Evolutionary conservation across 2,888 invertebrate genomes (phyloP), one percentile per base, ranked within the genome.

Genomic region (Masnerella sp.): DNA sequence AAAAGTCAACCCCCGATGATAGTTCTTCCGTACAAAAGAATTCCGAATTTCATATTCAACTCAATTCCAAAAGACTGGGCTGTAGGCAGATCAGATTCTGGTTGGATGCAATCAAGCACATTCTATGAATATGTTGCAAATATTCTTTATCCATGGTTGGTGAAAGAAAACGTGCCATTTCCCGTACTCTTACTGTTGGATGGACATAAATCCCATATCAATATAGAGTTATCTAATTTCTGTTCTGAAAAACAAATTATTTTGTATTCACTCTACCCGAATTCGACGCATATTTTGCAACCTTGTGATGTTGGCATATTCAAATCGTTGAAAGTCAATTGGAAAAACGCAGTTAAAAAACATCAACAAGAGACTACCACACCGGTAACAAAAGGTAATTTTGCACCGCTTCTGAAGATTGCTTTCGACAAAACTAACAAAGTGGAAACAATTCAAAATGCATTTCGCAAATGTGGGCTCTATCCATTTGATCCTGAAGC

Each of bases 61-160:
- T 78, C 76, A 17, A 77, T 87, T 58, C 85, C 85, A n/a, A 65
- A 78, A 61, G 77, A 81, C 20, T 88, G 86, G 87, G 84, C 86
- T 1, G 78, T 87, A 11, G 87, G 85, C 0, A 59, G 79, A 5
- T 83, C 82, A 25, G 85, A 87, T 7, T 84, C 79, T 54, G 88
- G 88, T 2, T 88, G 87, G 87, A 88, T 88, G 87, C 86, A 83
- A 17, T 47, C 81, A 0, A 85, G 86, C 34, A 20, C 85, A 7
- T 88, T 88, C 74, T 81, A 79, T 64, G 84, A 87, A 51, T 88
- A 87, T 59, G 82, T 87, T 17, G 75, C 79, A 17, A 84, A 81
- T 69, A 77, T 83, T 5, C 74, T 84, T 11, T 67, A 84, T 77
- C 82, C 83, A 4, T 74, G 78, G 62, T 67, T 86, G 65, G 80